phyloP scores from a whole-genome alignment of 2,888 invertebrate genomes.

The Ametastegia equiseti region DNA sequence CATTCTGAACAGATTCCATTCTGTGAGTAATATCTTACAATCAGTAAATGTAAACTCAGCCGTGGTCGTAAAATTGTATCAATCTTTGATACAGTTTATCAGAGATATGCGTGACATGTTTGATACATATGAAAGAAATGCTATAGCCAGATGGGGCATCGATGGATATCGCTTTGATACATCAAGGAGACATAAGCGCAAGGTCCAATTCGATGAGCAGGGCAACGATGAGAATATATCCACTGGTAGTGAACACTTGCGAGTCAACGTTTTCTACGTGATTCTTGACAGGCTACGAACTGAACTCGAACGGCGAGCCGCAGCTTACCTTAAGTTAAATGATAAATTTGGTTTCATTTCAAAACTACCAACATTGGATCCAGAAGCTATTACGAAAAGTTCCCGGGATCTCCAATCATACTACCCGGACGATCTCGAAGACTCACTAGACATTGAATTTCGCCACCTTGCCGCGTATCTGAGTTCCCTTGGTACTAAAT shows the following conservation, averaged over 20 bases:
- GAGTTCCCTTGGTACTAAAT: neutral
- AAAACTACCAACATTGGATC: neutral
- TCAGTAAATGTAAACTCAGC: slow-evolving; percentile 39
- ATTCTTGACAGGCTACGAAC: neutral
- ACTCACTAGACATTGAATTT: slow-evolving; percentile 8
- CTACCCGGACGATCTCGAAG: slow-evolving; percentile 32
- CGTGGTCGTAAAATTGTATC: slow-evolving; percentile 49
- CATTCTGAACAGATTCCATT: slow-evolving; percentile 49
- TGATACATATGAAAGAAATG: slow-evolving; percentile 46
- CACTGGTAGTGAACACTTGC: neutral
- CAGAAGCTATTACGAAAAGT: slow-evolving; percentile 10
- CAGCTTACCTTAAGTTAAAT: neutral
- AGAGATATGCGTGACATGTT: slow-evolving; percentile 36
- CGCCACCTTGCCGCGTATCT: slow-evolving; percentile 21
- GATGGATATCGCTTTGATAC: slow-evolving; percentile 19
- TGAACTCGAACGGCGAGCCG: neutral
- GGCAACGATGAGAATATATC: neutral
- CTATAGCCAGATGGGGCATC: slow-evolving; percentile 43
- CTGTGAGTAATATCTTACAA: slow-evolving; percentile 49
- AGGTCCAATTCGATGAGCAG: slow-evolving; percentile 28
- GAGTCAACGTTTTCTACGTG: neutral
- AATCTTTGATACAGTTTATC: slow-evolving; percentile 43
- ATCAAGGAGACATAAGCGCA: slow-evolving; percentile 34
- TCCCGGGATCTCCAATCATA: neutral
- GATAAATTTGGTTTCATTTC: slow-evolving; percentile 33